phyloP scores from a whole-genome alignment of 2,888 invertebrate species.

The Neoascia interrupta region DNA sequence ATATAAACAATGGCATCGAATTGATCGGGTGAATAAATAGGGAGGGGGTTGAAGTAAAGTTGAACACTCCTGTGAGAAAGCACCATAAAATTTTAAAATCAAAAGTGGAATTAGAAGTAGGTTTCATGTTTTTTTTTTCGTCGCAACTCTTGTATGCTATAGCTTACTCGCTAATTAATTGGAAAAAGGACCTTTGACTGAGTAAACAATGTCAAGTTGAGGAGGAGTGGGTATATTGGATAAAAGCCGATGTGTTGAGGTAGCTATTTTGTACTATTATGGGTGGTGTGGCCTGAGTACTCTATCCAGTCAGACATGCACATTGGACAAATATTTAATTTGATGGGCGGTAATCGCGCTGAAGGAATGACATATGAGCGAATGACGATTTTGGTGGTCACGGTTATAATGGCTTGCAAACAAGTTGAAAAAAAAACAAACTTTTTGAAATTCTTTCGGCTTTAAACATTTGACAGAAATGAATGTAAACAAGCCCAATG shows the following conservation, averaged over 20 bases:
- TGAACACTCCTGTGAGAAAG: too few relatives aligned
- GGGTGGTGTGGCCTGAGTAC: background rate
- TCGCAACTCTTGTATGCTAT: background rate
- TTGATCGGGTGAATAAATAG: background rate
- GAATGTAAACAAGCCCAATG: too few relatives aligned
- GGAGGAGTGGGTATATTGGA: background rate
- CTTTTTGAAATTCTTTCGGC: too few relatives aligned
- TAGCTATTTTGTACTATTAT: background rate
- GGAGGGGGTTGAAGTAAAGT: too few relatives aligned
- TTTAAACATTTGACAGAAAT: too few relatives aligned
- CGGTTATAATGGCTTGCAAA: too few relatives aligned
- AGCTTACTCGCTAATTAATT: slow-evolving; percentile 14
- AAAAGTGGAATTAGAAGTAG: background rate
- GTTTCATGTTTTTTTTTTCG: too few relatives aligned
- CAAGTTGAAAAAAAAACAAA: too few relatives aligned
- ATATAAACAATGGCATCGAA: too few relatives aligned
- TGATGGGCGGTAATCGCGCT: slow-evolving; percentile 10
- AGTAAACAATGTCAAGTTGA: slow-evolving; percentile 44
- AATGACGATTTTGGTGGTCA: too few relatives aligned
- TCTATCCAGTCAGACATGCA: slow-evolving; percentile 19
- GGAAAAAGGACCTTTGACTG: background rate
- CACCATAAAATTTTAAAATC: slow-evolving; percentile 39
- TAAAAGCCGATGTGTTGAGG: too few relatives aligned
- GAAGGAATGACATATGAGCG: too few relatives aligned
- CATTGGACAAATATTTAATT: slow-evolving; percentile 17